Base-by-base conservation (phyloP, 2,113 vertebrate genomes). In the Beaufortia kweichowensis region DNA sequence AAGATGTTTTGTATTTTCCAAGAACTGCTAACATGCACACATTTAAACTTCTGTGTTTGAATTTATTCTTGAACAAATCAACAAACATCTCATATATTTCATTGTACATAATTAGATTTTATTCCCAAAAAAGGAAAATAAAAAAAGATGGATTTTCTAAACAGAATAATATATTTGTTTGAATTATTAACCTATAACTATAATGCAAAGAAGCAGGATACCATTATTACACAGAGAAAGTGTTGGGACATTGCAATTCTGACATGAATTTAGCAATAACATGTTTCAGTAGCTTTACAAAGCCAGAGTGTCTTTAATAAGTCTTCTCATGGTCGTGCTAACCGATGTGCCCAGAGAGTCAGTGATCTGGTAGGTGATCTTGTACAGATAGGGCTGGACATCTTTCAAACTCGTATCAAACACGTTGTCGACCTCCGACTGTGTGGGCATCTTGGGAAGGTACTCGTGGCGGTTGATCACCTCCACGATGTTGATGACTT, bases 391-490 rank as follows among this genome's bases (percentile, higher is more conserved):
- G 2, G 97, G 97, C 89, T 99, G 97, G 67, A 98, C 97, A 6
- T 99, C 97, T 85, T 94, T 95, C 79, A 98, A 88, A 81, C 95
- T 94, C 1, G 96, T 99, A 89, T 99, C 96, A 0, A 99, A 99
- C 60, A 99, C 97, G 0, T 97, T 98, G 92, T 98, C 96, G 91
- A 98, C 95, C 84, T 99, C 97, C 0, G 96, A 98, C 87, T 98
- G 96, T 0, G 96, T 98, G 85, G 97, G 97, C 97, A 99, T 99
- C 89, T 99, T 99, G 80, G 97, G 97, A 82, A 98, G 90, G 84
- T 98, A 99, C 75, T 98, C 97, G 0, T 99, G 97, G 43, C 96
- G 93, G 87, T 96, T 98, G 87, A 99, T 99, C 85, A 99, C 97
- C 87, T 98, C 97, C 17, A 98, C 96, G 0, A 99, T 94, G 84